Conservation (phyloP, 1,140 invertebrate species). For the Saccostrea cuccullata region DNA sequence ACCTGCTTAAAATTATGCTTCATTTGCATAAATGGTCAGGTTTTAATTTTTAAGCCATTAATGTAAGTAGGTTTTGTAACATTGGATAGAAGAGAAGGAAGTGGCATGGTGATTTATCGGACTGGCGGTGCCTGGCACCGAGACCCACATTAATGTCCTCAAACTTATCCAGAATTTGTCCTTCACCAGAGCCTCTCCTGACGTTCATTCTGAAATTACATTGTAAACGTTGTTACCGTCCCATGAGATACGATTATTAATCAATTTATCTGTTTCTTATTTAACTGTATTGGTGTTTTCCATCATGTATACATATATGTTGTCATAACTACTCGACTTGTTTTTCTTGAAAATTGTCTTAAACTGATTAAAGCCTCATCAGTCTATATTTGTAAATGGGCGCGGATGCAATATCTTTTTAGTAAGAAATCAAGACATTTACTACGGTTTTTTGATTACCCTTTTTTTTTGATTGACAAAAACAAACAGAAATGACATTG, state of each 20-base stretch:
- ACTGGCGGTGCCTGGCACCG: constrained; percentile 8
- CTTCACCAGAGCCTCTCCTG: neutral
- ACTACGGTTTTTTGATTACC: too few relatives aligned
- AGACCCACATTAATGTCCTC: constrained; percentile 20
- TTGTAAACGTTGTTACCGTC: neutral
- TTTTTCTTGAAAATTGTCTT: neutral
- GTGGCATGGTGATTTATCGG: constrained; percentile 23
- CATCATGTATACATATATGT: neutral
- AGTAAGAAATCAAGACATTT: too few relatives aligned
- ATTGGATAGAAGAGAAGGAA: neutral
- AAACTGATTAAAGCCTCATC: neutral
- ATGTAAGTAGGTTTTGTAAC: constrained; percentile 24
- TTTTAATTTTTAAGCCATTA: constrained; percentile 22
- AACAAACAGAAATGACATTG: neutral
- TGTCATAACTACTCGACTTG: neutral
- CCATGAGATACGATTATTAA: neutral
- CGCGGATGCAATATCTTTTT: too few relatives aligned
- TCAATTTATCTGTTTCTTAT: neutral
- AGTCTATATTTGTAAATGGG: neutral
- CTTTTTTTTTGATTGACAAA: neutral
- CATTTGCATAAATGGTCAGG: constrained; percentile 9
- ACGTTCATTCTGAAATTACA: constrained; percentile 9
- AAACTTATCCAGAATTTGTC: neutral
- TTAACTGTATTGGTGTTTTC: neutral
- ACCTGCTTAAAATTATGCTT: neutral